Base-by-base conservation (phyloP, 2,113 vertebrate genomes). In the Chauna torquata region DNA sequence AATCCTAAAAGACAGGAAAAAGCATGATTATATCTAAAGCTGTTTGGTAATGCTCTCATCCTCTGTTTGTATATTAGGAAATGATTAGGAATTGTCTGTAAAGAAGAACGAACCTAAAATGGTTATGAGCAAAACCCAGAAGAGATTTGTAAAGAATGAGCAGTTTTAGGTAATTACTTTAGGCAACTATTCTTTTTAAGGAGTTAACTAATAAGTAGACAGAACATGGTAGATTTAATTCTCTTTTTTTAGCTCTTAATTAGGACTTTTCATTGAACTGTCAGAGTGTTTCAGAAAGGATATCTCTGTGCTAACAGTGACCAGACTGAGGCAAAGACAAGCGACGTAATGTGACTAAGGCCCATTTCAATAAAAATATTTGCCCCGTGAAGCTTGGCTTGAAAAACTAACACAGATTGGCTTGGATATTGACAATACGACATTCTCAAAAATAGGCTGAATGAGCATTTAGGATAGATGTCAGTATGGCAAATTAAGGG, bases 401-500 rank as follows among this genome's bases (percentile, higher is more conserved):
- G 30, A 86, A 75, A 94, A 97, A 68, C 18, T 84, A 68, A 54
- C 45, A 84, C 32, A n/a, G 44, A 86, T 81, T 87, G 78, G 80
- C 76, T 84, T 24, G 49, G 75, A 76, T 92, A 92, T 89, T 0
- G 59, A 94, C 82, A 86, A 72, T 62, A 64, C 95, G 86, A 58
- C 89, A 84, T 69, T 69, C 76, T 83, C 81, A 82, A 84, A 86
- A 65, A 45, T 20, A 64, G 50, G 24, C 74, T 90, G 74, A 89
- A 47, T 28, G 82, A 95, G 12, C 45, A 66, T 61, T 76, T 91
- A 59, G 42, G 50, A 66, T 92, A 88, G 82, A 83, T 82, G 78
- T 96, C 94, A 80, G 14, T 95, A 91, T 25, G 20, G 30, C 55
- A 88, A 47, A 93, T 83, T 34, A 71, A 86, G 72, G 62, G 74